Base-by-base conservation (phyloP, 2,888 invertebrate species). In the Tolmerus cingulatus region DNA sequence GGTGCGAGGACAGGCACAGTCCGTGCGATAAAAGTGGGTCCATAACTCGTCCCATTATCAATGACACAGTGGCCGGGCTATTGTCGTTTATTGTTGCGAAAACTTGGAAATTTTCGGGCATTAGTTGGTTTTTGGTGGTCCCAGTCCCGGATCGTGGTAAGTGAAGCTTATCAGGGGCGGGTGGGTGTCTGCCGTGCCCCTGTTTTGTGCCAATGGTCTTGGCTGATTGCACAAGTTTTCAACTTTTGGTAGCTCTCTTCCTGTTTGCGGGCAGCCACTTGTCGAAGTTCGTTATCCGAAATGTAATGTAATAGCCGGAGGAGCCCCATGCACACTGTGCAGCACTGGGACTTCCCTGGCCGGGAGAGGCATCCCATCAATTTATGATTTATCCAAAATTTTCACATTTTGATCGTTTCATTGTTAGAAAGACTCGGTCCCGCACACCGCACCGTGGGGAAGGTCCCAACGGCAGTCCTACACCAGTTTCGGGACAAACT, bases 211-310 rank as follows among this genome's bases (percentile, higher is more conserved):
- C 81, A 81, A 51, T 30, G 81, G 81, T 81, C 81, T 81, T 81
- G 81, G 27, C 30, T 81, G 81, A 81, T 81, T 81, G 81, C 81
- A 55, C 55, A 81, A 81, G 81, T 81, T 81, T 81, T 81, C 81
- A 81, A 81, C 81, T 81, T 81, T 55, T 55, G 81, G 81, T 81
- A 34, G 37, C 76, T 76, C 51, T 40, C 40, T 51, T 81, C 81
- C 81, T 51, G 46, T 66, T 81, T 81, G 55, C 43, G 81, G 81
- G 30, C 55, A 81, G n/a, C 81, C 43, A 81, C 81, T 81, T 81
- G 81, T 81, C 81, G 81, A 81, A 81, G 46, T 81, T 81, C 34
- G 51, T 81, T 81, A 81, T 81, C 55, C 81, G 30, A 23, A 23
- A 66, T 66, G 23, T 23, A 66, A 23, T 55, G 51, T 81, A 81